Conservation (phyloP, 2,797 vertebrate species). For the Podarcis siculus region DNA sequence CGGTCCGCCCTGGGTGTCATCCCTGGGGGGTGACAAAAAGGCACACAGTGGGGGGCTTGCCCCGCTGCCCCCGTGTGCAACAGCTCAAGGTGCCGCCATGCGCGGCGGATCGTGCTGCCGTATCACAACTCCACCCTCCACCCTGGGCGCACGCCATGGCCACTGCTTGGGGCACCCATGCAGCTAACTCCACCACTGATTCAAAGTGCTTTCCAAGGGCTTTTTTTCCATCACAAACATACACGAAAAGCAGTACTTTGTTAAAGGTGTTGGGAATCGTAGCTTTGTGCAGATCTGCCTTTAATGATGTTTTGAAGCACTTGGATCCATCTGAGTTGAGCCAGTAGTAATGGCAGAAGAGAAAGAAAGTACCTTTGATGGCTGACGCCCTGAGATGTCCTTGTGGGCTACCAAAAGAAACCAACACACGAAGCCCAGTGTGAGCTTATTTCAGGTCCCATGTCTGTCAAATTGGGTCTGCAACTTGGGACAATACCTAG, state of each 20-base stretch:
- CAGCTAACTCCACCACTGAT: neutral
- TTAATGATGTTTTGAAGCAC: neutral
- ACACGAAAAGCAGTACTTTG: too few species aligned
- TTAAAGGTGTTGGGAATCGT: too few species aligned
- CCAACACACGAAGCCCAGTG: neutral
- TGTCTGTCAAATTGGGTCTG: neutral
- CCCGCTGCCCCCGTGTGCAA: rapidly evolving
- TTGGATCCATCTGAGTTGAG: neutral
- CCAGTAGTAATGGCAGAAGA: neutral
- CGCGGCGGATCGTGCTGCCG: too few species aligned
- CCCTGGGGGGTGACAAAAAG: too few species aligned
- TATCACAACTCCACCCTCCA: rapidly evolving
- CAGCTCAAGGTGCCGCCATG: too few species aligned
- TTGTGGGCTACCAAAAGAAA: neutral
- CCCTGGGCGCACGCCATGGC: too few species aligned
- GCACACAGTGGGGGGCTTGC: too few species aligned
- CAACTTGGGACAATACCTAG: neutral
- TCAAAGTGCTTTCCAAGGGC: neutral
- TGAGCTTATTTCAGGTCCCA: neutral
- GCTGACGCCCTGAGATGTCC: neutral
- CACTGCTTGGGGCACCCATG: too few species aligned
- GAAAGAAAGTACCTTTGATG: neutral
- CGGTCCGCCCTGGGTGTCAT: too few species aligned
- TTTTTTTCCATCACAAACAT: too few species aligned
- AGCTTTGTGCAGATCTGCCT: too few species aligned